Base-by-base conservation (phyloP, 2,888 invertebrate species). In the Cistogaster globosa region DNA sequence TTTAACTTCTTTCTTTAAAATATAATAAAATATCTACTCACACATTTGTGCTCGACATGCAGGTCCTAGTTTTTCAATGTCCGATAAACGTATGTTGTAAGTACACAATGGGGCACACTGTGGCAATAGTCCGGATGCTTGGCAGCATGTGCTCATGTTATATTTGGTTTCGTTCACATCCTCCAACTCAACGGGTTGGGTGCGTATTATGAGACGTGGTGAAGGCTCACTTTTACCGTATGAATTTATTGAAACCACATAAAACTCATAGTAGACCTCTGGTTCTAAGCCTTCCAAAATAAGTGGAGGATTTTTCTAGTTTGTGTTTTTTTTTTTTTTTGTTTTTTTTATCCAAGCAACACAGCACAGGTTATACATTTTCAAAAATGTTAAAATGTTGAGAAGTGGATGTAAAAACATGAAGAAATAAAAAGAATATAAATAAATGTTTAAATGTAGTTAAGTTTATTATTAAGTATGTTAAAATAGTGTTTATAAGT, bases 71-170 rank as follows among this genome's bases (percentile, higher is more conserved):
- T 94, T 93, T 89, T 96, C 94, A 84, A 97, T 94, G 90, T 97
- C 96, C 5, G 95, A 95, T 95, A 97, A 96, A 89, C 95, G 96
- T 68, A 97, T 96, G 90, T 97, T 95, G 91, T 96, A 97, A 0
- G 96, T 95, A 89, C 97, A 97, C 14, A 97, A 94, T 0, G 96
- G 96, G 93, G 96, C 94, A 90, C 97, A 97, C 82, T 92, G 92
- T 8, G 92, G 91, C 86, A 92, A 74, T 42, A 93, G 86, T 16
- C 95, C 95, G 7, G 96, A 96, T 3, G 94, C 93, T 42, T 95
- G 94, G 91, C 97, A 97, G 90, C 97, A 97, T 7, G 95, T 94
- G 0, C 96, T 96, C 90, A 96, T 95, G 92, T 97, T 97, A 93
- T 97, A 97, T 5, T 93, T 92, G 68, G 94, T 93, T 8, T 95